phyloP scores from a whole-genome alignment of 2,797 vertebrate genomes.

The Setipinna tenuifilis region DNA sequence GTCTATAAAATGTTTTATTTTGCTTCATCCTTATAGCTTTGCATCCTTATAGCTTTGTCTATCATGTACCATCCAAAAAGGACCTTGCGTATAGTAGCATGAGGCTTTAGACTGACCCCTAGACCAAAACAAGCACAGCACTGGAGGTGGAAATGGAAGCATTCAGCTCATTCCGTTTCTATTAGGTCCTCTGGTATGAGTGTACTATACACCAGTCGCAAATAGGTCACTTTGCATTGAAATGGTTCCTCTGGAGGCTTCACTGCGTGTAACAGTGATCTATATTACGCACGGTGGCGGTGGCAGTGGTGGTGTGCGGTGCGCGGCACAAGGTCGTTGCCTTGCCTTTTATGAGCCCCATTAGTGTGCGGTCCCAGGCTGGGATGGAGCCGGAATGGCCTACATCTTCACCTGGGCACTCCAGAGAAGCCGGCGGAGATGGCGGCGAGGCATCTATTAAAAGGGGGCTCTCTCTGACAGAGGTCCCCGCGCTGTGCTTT shows the following conservation, averaged over 20 bases:
- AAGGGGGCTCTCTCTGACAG: slow-evolving; percentile 15
- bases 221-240: background rate
- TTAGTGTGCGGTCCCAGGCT: slow-evolving; percentile 31
- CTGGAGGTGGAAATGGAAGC: background rate
- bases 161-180: background rate
- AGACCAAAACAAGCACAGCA: background rate
- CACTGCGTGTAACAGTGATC: slow-evolving; percentile 42
- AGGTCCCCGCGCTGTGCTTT: slow-evolving; percentile 24
- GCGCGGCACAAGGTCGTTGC: slow-evolving; percentile 28
- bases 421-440: background rate
- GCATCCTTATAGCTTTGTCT: background rate
- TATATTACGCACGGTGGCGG: slow-evolving; percentile 34
- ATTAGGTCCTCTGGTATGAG: background rate
- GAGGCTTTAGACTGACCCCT: background rate
- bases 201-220: background rate
- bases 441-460: slow-evolving; percentile 29
- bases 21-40: background rate
- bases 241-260: slow-evolving; percentile 34
- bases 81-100: no score
- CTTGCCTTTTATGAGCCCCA: slow-evolving; percentile 29
- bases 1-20: background rate
- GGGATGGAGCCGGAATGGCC: slow-evolving; percentile 33
- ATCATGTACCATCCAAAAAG: background rate
- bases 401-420: slow-evolving; percentile 15
- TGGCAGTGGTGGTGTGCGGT: background rate